Percentiles rank a stretch among this genome's conserved stretches.
Evolutionary conservation across 2,888 invertebrate species (phyloP).

Genomic region (Hypomecis atomaria): DNA sequence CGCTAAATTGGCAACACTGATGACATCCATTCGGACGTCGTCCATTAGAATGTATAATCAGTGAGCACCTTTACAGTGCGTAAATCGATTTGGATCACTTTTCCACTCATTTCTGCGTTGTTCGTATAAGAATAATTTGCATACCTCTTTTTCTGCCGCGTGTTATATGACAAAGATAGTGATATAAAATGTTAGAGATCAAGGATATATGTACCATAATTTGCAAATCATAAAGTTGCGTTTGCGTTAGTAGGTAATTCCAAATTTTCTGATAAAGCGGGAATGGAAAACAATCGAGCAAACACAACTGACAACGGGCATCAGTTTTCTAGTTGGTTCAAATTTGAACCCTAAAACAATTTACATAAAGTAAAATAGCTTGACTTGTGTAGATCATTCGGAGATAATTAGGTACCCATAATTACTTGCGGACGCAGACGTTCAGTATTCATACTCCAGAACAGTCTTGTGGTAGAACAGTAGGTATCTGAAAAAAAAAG

Average conservation of each 20-base stretch:
- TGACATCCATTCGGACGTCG: neutral
- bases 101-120: neutral
- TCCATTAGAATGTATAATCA: neutral
- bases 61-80: slow-evolving; percentile 4
- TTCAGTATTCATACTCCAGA: slow-evolving; percentile 89
- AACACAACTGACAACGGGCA: too few relatives aligned
- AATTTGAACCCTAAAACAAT: neutral
- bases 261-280: neutral
- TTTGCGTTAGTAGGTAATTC: neutral
- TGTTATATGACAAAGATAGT: neutral
- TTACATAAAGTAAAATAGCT: slow-evolving; percentile 17
- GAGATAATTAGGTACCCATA: slow-evolving; percentile 29
- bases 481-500: slow-evolving; percentile 89
- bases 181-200: slow-evolving; percentile 4
- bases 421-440: slow-evolving; percentile 21
- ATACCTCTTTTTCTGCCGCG: neutral
- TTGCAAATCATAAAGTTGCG: neutral
- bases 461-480: slow-evolving; percentile 98
- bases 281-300: neutral
- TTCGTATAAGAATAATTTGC: neutral
- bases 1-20: too few relatives aligned
- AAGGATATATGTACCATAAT: slow-evolving; percentile 2
- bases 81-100: slow-evolving; percentile 16
- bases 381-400: slow-evolving; percentile 35
- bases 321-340: too few relatives aligned